Conservation (phyloP, 2,888 invertebrate species). For the Drosophila vallismaia region DNA sequence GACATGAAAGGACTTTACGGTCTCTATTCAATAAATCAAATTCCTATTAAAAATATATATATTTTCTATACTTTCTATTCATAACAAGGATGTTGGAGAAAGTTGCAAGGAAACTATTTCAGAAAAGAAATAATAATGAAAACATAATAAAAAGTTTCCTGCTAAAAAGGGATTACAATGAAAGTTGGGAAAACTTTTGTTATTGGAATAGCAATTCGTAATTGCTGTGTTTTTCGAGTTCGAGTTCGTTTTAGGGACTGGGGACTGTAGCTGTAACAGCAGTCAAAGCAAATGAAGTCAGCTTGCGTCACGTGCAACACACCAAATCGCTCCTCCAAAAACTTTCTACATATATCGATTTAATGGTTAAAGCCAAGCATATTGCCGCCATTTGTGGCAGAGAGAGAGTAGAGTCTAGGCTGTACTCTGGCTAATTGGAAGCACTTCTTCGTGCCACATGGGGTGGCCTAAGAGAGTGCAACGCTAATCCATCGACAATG, state of each 20-base stretch:
- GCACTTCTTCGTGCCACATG: conserved; percentile 28
- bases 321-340: conserved; percentile 21
- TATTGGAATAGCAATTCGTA: neutral
- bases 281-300: conserved; percentile 46
- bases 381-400: conserved; percentile 12
- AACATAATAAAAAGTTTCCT: neutral
- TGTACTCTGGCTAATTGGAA: conserved; percentile 64
- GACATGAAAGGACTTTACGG: conserved; percentile 11
- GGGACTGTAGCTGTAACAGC: conserved; percentile 7
- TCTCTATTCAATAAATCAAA: conserved; percentile 1
- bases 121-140: neutral
- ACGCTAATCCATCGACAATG: conserved; percentile 71
- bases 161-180: neutral
- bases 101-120: conserved; percentile 9
- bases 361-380: conserved; percentile 69
- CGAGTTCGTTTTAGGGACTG: conserved; percentile 2
- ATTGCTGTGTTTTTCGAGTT: neutral
- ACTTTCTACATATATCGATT: conserved; percentile 58
- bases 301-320: conserved; percentile 56
- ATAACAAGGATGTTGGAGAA: neutral
- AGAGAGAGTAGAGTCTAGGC: conserved; percentile 13
- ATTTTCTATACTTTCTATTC: neutral
- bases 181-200: neutral
- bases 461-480: conserved; percentile 19
- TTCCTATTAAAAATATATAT: conserved; percentile 2